A percentile compares a stretch with the other conserved stretches of the same genome.
Conservation (phyloP, 2,113 vertebrate genomes). For the Ptyas mucosa region DNA sequence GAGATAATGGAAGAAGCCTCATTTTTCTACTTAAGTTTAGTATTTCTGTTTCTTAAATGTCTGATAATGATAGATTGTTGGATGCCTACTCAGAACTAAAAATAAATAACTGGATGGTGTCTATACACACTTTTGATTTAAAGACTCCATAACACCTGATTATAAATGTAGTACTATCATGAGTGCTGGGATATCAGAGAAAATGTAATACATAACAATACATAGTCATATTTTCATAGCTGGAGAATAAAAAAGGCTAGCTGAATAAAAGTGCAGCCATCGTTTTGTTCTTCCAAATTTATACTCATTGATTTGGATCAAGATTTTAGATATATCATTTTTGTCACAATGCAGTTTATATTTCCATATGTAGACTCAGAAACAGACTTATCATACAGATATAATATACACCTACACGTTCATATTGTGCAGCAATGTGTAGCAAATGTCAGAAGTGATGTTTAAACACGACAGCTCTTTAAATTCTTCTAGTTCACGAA, state of each 20-base stretch:
- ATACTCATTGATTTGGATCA: neutral
- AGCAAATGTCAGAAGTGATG: neutral
- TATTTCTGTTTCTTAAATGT: conserved; percentile 40
- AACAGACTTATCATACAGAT: neutral
- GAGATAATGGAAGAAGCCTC: conserved; percentile 26
- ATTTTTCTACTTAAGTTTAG: conserved; percentile 38
- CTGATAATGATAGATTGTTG: conserved; percentile 43
- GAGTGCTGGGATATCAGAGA: conserved; percentile 39
- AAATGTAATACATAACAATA: conserved; percentile 38
- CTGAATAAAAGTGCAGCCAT: neutral
- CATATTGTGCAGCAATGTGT: neutral
- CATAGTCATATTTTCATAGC: conserved; percentile 25
- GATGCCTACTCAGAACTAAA: conserved; percentile 41
- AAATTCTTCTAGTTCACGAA: neutral
- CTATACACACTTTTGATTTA: conserved; percentile 40
- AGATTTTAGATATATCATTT: neutral
- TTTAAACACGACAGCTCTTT: neutral
- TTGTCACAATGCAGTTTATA: neutral
- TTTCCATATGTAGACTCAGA: neutral
- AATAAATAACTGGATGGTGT: conserved; percentile 30
- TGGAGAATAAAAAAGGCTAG: conserved; percentile 12
- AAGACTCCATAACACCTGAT: conserved; percentile 33
- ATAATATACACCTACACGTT: neutral
- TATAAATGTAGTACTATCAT: conserved; percentile 18
- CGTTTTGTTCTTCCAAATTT: neutral